Percentiles rank a stretch among this genome's conserved stretches.
phyloP scores from a whole-genome alignment of 2,797 vertebrate species.

The Serranus cabrilla region DNA sequence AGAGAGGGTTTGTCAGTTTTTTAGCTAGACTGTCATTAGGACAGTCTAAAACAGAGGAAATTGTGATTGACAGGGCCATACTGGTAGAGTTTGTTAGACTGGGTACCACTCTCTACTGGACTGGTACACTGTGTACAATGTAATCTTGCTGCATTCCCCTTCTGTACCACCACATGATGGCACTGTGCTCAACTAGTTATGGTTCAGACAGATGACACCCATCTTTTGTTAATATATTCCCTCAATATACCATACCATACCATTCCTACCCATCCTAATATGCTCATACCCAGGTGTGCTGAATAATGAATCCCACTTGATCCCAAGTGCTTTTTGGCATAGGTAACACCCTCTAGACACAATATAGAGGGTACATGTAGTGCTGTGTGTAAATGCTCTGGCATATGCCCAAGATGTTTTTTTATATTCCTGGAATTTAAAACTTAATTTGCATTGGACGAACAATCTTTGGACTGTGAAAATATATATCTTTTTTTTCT shows the following conservation, averaged over 20 bases:
- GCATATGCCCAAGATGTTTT: too few species aligned
- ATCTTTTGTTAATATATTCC: background rate
- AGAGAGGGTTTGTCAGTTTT: background rate
- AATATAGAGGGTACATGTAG: too few species aligned
- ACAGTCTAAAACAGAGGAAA: background rate
- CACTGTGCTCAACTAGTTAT: conserved; percentile 30
- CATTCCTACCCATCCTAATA: too few species aligned
- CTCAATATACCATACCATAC: background rate
- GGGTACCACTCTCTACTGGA: background rate
- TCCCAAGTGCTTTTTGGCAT: too few species aligned
- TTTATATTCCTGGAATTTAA: too few species aligned
- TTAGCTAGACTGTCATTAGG: background rate
- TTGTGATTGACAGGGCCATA: background rate
- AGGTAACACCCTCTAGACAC: too few species aligned
- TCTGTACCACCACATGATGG: conserved; percentile 45
- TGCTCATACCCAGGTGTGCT: too few species aligned
- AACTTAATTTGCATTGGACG: too few species aligned
- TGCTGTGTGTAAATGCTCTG: too few species aligned
- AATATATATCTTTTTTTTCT: too few species aligned
- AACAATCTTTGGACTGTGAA: too few species aligned
- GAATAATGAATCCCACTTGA: too few species aligned
- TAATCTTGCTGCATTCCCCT: background rate
- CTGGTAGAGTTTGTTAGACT: background rate
- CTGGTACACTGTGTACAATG: background rate
- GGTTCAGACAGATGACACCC: background rate